Evolutionary conservation across 2,113 vertebrate species (phyloP).

Genomic region (Trogon surrucura): DNA sequence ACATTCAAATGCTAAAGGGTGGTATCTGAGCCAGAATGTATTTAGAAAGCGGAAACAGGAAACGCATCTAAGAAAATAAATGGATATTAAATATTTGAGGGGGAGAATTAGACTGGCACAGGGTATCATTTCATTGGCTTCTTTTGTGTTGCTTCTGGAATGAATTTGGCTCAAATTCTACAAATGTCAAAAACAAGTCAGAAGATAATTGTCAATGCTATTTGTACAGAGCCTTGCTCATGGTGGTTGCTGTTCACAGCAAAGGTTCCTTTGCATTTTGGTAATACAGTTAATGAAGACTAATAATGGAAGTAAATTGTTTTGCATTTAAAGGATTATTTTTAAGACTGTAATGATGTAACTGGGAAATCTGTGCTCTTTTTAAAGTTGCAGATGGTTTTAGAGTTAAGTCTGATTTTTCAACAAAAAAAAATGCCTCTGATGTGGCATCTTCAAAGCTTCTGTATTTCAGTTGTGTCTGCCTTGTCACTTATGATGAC

Average conservation of each 20-base stretch:
- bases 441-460: not conserved
- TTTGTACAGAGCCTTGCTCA: not conserved
- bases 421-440: not conserved
- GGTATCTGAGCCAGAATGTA: not conserved
- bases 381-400: slow-evolving; percentile 35
- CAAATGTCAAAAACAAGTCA: not conserved
- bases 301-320: slow-evolving; percentile 38
- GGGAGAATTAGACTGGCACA: not conserved
- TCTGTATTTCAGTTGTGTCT: not conserved
- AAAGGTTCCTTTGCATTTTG: not conserved
- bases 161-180: not conserved
- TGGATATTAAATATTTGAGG: not conserved
- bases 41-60: not conserved
- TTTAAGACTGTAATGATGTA: slow-evolving; percentile 10
- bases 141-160: not conserved
- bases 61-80: not conserved
- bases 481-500: not conserved
- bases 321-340: slow-evolving; percentile 1
- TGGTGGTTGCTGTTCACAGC: not conserved
- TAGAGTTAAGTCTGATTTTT: not conserved
- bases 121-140: not conserved
- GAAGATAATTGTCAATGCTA: not conserved
- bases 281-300: not conserved
- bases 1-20: not conserved
- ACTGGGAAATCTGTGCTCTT: slow-evolving; percentile 29